Base-by-base conservation (phyloP, 2,113 vertebrate genomes). In the Lontra canadensis region DNA sequence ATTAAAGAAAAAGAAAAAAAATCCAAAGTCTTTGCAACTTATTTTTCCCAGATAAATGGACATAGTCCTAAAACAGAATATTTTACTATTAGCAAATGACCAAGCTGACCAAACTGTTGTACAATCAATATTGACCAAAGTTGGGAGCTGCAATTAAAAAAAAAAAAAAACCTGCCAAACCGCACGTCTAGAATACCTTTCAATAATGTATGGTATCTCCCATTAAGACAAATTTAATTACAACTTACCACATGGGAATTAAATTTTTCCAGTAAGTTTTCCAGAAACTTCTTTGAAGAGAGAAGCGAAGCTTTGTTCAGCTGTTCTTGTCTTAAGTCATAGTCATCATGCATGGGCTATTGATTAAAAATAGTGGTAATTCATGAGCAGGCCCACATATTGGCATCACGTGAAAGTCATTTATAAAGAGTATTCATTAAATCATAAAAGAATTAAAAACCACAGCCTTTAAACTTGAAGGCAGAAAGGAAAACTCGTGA, bases 321-420 rank as follows among this genome's bases (percentile, higher is more conserved):
- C 97, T 99, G 99, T 97, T 99, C 99, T 98, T 99, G 99, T 96
- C 99, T 99, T 98, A 99, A 98, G 98, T 99, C 99, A 57, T 99
- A 99, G 95, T 99, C 99, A 97, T 99, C 99, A 86, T 99, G 99
- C 99, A 99, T 99, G 10, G 99, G 99, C 99, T 99, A 98, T 52
- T 61, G 69, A 97, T 83, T 95, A 84, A 92, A 79, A 95, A 96
- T 29, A 98, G 65, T 44, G 82, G 97, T 57, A 29, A 95, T 94
- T 97, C 61, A 98, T 44, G 88, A 97, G 90, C n/a, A 89, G 55
- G 88, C 63, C 61, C 49, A 85, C 14, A 34, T 71, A 83, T 9
- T 63, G 25, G 88, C 12, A 73, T 57, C 71, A 88, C 39, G 85
- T 13, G 76, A 7, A 82, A 74, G 36, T 90, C 47, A 92, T 89